A percentile compares a stretch with the other conserved stretches of the same genome.
These are phyloP conservation scores for Nasua narica DNA, from an alignment of 2,797 vertebrate species.

Conservation along the genomic window DNA sequence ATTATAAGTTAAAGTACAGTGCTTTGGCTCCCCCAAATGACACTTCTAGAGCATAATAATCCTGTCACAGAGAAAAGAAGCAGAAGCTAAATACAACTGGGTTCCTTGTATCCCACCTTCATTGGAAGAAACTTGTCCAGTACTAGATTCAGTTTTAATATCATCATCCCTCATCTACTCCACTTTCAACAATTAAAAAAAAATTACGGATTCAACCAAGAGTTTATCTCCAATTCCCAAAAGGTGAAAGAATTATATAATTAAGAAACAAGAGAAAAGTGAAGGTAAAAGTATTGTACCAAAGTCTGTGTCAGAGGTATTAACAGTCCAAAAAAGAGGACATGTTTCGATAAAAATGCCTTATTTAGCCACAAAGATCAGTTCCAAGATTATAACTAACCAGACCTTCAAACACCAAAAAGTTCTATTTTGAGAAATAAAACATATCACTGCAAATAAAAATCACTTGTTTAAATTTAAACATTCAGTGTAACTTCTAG, in stretches of 20 bases:
- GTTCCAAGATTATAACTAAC: neutral
- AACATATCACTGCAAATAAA: neutral
- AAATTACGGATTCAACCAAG: constrained; percentile 5
- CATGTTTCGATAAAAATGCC: constrained; percentile 38
- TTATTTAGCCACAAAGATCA: constrained; percentile 40
- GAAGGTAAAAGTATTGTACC: neutral
- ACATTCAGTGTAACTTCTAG: neutral
- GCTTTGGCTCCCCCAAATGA: constrained; percentile 82
- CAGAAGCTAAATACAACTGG: neutral
- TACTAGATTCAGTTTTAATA: neutral
- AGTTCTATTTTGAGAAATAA: constrained; percentile 12
- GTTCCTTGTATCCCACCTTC: neutral
- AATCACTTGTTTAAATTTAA: constrained; percentile 21
- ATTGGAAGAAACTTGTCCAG: neutral
- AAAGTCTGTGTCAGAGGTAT: neutral
- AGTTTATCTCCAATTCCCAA: neutral
- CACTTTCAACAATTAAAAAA: neutral
- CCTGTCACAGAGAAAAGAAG: neutral
- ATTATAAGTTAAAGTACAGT: constrained; percentile 43
- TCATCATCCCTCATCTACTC: neutral
- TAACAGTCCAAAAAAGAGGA: neutral
- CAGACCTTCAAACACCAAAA: constrained; percentile 1
- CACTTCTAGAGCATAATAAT: constrained; percentile 55
- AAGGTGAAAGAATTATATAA: neutral
- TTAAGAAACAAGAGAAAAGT: constrained; percentile 2